Percentiles rank a stretch among this genome's conserved stretches.
Conservation (phyloP, 2,888 invertebrate genomes). For the Lingula anatina region DNA sequence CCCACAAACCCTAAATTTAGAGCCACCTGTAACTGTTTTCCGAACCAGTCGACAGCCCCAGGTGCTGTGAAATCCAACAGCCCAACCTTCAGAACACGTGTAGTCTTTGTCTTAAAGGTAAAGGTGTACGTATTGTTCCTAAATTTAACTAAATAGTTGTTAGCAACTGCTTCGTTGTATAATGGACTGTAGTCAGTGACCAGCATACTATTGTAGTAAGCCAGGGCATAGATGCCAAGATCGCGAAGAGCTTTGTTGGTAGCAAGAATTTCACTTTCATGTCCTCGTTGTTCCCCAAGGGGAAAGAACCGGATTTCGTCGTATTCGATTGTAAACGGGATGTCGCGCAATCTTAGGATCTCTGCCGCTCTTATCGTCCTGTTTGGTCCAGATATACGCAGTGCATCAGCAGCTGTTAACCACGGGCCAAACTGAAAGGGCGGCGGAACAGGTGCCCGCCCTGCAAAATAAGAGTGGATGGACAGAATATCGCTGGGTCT, state of each 20-base stretch:
- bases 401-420: slow-evolving; percentile 2
- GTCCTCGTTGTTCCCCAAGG: slow-evolving; percentile 1
- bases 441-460: slow-evolving; percentile 4
- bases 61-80: slow-evolving; percentile 7
- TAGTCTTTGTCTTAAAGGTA: slow-evolving; percentile 4
- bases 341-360: slow-evolving; percentile 3
- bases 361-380: neutral
- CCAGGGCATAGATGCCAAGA: slow-evolving; percentile 3
- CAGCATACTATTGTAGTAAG: slow-evolving; percentile 7
- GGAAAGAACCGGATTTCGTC: slow-evolving; percentile 7
- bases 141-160: slow-evolving; percentile 4
- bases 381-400: slow-evolving; percentile 1
- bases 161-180: slow-evolving; percentile 1
- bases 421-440: slow-evolving; percentile 7
- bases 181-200: neutral
- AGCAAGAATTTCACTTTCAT: neutral
- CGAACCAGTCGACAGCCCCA: slow-evolving; percentile 4
- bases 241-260: slow-evolving; percentile 2
- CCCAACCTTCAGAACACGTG: slow-evolving; percentile 2
- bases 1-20: slow-evolving; percentile 4
- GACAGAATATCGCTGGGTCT: too few species aligned
- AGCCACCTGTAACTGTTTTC: slow-evolving; percentile 3
- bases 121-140: slow-evolving; percentile 3
- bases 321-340: slow-evolving; percentile 4
- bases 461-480: neutral